A percentile compares a stretch with the other conserved stretches of the same genome.
phyloP scores from a whole-genome alignment of 2,888 invertebrate species.

The Tortrix viridana region DNA sequence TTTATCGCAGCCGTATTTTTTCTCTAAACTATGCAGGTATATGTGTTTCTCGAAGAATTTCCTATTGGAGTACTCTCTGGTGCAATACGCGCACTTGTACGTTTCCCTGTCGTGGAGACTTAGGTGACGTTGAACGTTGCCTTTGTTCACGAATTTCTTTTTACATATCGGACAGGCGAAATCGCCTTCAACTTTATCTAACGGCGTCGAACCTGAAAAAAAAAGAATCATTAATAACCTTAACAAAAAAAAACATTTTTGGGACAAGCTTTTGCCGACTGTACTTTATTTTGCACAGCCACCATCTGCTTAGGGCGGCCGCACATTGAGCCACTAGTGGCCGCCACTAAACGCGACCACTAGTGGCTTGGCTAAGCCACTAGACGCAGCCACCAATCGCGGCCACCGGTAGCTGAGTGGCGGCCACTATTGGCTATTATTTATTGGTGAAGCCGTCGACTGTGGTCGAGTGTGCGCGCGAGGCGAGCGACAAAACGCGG shows the following conservation, averaged over 20 bases:
- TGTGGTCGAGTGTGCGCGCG: too few relatives aligned
- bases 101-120: constrained; percentile 42
- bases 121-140: constrained; percentile 44
- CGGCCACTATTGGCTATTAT: too few relatives aligned
- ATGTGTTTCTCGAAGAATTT: constrained; percentile 35
- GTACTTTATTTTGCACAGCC: too few relatives aligned
- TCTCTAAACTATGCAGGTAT: constrained; percentile 34
- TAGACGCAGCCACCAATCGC: too few relatives aligned
- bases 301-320: too few relatives aligned
- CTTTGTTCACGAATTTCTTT: constrained; percentile 43
- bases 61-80: constrained; percentile 34
- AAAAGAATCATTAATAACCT: background rate
- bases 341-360: too few relatives aligned
- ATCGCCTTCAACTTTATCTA: constrained; percentile 21
- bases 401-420: too few relatives aligned
- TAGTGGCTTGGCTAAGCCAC: too few relatives aligned
- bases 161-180: constrained; percentile 46
- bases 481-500: too few relatives aligned
- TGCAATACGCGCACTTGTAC: constrained; percentile 49
- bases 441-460: too few relatives aligned
- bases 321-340: too few relatives aligned
- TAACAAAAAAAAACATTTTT: background rate
- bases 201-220: constrained; percentile 1
- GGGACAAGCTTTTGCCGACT: background rate
- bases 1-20: constrained; percentile 33